Evolutionary conservation across 2,113 vertebrate genomes (phyloP), one percentile per base, ranked within the genome.

Genomic region (Cinclus cinclus): DNA sequence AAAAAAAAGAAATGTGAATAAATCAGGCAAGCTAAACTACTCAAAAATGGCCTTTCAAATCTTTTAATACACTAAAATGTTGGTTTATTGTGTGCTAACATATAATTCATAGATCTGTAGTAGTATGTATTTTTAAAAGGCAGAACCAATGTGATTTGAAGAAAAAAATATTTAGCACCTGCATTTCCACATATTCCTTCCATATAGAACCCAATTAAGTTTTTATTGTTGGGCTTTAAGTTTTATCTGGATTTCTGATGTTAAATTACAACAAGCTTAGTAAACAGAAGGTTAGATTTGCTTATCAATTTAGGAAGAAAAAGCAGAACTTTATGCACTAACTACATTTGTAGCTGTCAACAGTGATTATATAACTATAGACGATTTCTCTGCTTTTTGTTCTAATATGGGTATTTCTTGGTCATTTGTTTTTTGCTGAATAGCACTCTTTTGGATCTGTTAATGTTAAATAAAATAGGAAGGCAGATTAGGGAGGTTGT

Each of bases 381-480:
- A 37, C 63, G 2, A 68, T 92, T 92, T 83, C 25, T 85, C 19
- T 73, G 39, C 35, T 59, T 88, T 87, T 85, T 73, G 4, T 81
- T 94, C 53, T 78, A 58, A 33, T 83, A 65, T 15, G 33, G 27
- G 7, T 65, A 83, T 94, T 92, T 90, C 11, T 39, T 85, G 60
- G 46, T 74, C 12, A 2, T 58, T 35, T 83, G 6, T 37, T 76
- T 91, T 95, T 79, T 92, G 47, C 90, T 95, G 92, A 94, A 70
- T 74, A 52, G 15, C 15, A 56, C 12, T 15, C 18, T 91, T 92
- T 84, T 39, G 35, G 13, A 18, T 91, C 90, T 92, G 87, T 94
- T 96, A 92, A 95, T 90, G 50, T 79, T 92, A 88, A 63, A 73
- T 69, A n/a, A 89, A 89, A 69, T 39, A 47, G 21, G 53, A 90